Evolutionary conservation across 2,113 vertebrate species (phyloP).

Genomic region (Anarhynchus alexandrinus): DNA sequence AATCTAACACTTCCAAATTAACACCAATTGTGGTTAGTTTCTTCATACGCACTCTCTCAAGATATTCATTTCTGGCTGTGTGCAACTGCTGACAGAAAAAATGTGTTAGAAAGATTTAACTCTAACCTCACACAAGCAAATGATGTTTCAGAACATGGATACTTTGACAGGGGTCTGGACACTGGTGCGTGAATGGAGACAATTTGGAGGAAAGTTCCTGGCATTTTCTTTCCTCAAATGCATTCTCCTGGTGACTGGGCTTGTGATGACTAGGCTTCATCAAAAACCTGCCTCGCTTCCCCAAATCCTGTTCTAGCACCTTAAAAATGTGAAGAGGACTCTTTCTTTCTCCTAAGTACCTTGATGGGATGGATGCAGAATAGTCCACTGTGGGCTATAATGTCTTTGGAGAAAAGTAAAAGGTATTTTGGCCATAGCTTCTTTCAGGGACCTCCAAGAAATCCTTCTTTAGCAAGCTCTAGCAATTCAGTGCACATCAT

Average conservation of each 20-base stretch:
- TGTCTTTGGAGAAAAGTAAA: background rate
- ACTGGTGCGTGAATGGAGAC: background rate
- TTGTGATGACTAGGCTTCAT: background rate
- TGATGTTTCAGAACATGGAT: background rate
- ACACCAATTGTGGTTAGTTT: conserved; percentile 34
- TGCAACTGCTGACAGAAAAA: conserved; percentile 15
- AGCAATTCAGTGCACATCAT: background rate
- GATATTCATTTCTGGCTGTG: background rate
- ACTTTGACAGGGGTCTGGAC: background rate
- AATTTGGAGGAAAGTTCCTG: background rate
- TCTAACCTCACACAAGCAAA: background rate
- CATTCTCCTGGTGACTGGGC: background rate
- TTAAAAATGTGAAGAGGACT: background rate
- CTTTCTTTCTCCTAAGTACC: background rate
- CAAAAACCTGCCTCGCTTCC: background rate
- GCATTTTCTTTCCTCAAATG: background rate
- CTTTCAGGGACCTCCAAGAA: background rate
- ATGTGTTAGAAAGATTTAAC: conserved; percentile 9
- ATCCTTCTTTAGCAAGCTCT: background rate
- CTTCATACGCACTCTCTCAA: background rate
- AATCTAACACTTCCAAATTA: conserved; percentile 51
- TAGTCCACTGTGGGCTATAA: background rate
- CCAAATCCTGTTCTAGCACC: background rate
- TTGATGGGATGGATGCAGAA: background rate
- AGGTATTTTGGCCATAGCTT: background rate